These are phyloP conservation scores for Archocentrus centrarchus DNA, from an alignment of 2,113 vertebrate genomes.

Conservation along the genomic window DNA sequence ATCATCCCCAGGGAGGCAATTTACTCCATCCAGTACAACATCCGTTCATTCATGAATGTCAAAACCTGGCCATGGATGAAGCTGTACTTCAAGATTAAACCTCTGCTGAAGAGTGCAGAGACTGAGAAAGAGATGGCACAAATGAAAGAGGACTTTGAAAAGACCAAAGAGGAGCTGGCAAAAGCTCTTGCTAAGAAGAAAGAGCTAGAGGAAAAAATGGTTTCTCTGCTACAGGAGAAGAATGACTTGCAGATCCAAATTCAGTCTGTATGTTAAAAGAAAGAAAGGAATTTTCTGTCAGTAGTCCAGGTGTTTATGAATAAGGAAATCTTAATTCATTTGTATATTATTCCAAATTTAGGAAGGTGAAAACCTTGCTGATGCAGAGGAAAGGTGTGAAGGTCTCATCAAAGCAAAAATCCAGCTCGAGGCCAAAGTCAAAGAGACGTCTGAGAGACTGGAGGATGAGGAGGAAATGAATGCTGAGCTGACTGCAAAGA, in stretches of 20 bases:
- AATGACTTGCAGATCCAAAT: slow-evolving; percentile 62
- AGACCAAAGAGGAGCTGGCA: slow-evolving; percentile 87
- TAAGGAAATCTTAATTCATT: no score
- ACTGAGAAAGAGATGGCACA: slow-evolving; percentile 82
- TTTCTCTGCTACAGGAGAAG: slow-evolving; percentile 78
- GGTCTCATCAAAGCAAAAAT: no score
- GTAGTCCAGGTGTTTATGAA: no score
- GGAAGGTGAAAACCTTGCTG: no score
- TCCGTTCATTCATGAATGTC: slow-evolving; percentile 86
- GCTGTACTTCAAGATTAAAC: slow-evolving; percentile 84
- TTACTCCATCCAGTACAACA: slow-evolving; percentile 86
- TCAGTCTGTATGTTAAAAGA: no score
- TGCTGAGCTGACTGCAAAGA: no score
- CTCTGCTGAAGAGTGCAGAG: slow-evolving; percentile 85
- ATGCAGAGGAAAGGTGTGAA: no score
- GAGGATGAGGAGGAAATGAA: no score
- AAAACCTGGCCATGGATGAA: slow-evolving; percentile 88
- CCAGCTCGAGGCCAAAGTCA: no score
- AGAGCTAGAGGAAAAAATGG: slow-evolving; percentile 84
- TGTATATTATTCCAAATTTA: no score
- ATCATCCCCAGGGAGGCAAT: slow-evolving; percentile 82
- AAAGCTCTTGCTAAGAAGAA: slow-evolving; percentile 84
- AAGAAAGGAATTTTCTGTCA: no score
- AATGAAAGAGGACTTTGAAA: slow-evolving; percentile 87
- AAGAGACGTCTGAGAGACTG: no score